A percentile compares a stretch with the other conserved stretches of the same genome.
Evolutionary conservation across 2,888 invertebrate species (phyloP).

Genomic region (Aricia artaxerxes): DNA sequence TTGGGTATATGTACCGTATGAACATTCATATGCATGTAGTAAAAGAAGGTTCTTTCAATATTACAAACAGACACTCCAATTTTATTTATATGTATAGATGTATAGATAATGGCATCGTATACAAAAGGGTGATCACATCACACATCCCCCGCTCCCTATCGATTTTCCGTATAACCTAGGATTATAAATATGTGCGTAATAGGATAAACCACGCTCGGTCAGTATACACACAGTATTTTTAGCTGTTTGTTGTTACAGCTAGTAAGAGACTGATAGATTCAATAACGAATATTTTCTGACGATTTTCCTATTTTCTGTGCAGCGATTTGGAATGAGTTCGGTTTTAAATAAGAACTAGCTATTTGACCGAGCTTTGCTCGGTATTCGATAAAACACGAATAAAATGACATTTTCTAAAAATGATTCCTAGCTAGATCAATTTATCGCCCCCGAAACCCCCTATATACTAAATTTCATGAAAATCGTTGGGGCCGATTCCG

Average conservation of each 20-base stretch:
- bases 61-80: too few species aligned
- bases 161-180: constrained; percentile 16
- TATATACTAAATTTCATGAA: too few species aligned
- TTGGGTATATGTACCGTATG: too few species aligned
- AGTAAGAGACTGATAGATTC: neutral
- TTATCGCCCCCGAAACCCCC: too few species aligned
- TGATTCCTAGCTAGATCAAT: too few species aligned
- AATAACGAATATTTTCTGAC: neutral
- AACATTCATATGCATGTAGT: too few species aligned
- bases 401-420: too few species aligned
- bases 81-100: too few species aligned
- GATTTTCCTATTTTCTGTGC: neutral
- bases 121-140: neutral
- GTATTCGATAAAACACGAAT: too few species aligned
- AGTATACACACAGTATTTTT: neutral
- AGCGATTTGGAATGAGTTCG: neutral
- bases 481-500: too few species aligned
- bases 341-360: neutral
- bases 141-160: constrained; percentile 15
- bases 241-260: neutral
- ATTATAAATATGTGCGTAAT: constrained; percentile 22
- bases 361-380: too few species aligned
- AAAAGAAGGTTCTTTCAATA: too few species aligned
- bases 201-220: constrained; percentile 18
- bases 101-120: neutral